phyloP scores from a whole-genome alignment of 2,797 vertebrate genomes.

The Taenioides sp. region DNA sequence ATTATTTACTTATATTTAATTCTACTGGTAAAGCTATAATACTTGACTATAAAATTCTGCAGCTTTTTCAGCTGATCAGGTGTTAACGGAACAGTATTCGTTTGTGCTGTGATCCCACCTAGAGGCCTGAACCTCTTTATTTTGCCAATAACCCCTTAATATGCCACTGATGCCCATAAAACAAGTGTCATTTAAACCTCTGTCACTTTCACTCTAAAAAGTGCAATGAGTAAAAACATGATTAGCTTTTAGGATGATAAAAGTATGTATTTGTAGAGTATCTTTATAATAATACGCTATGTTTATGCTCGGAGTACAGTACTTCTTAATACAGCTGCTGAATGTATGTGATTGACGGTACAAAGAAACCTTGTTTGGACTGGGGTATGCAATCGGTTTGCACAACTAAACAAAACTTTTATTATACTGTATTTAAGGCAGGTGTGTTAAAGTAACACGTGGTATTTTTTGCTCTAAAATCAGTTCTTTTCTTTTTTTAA shows the following conservation, averaged over 20 bases:
- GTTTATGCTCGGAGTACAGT: conserved; percentile 34
- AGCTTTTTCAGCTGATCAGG: conserved; percentile 35
- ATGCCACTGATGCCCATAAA: conserved; percentile 42
- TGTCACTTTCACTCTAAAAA: conserved; percentile 30
- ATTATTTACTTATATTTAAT: conserved; percentile 4
- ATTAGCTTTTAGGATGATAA: conserved; percentile 34
- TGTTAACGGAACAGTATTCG: conserved; percentile 58
- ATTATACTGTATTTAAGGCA: conserved; percentile 25
- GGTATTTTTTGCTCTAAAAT: conserved; percentile 25
- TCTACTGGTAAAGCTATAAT: conserved; percentile 16
- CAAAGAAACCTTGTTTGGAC: conserved; percentile 36
- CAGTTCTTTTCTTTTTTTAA: conserved; percentile 9
- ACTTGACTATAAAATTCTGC: conserved; percentile 33
- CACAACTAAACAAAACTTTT: conserved; percentile 43
- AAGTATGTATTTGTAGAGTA: conserved; percentile 20
- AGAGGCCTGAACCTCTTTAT: conserved; percentile 30
- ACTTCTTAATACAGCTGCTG: conserved; percentile 49
- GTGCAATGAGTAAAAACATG: conserved; percentile 56
- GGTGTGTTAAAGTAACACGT: conserved; percentile 15
- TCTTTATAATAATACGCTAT: conserved; percentile 11
- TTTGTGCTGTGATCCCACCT: conserved; percentile 45
- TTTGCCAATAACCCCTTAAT: conserved; percentile 35
- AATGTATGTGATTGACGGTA: conserved; percentile 62
- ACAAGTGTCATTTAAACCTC: conserved; percentile 4
- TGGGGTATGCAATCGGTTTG: conserved; percentile 57